Evolutionary conservation across 2,797 vertebrate species (phyloP).

Genomic region (Paramormyrops hopkinsi): DNA sequence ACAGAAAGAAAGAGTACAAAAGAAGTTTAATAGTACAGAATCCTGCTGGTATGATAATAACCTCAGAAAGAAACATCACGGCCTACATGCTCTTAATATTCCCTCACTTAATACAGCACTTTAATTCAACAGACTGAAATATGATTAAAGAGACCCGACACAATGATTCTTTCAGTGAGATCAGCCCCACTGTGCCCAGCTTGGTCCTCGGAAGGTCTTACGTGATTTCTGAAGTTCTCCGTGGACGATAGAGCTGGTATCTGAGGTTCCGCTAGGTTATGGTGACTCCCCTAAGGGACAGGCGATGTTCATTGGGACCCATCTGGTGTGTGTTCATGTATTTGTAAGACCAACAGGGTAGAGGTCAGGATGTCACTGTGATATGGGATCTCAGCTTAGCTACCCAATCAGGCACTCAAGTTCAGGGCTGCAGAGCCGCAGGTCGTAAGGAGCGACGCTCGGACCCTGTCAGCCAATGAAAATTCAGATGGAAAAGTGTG

Average conservation of each 20-base stretch:
- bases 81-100: background rate
- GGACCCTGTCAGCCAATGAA: background rate
- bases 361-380: background rate
- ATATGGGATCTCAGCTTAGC: background rate
- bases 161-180: background rate
- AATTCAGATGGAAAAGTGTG: background rate
- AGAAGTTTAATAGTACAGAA: background rate
- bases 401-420: background rate
- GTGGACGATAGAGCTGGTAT: background rate
- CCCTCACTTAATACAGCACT: background rate
- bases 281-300: background rate
- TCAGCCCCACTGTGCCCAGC: background rate
- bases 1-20: background rate
- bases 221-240: background rate
- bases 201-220: background rate
- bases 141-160: background rate
- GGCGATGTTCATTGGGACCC: background rate
- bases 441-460: background rate
- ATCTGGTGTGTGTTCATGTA: background rate
- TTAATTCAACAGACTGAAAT: background rate
- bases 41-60: background rate
- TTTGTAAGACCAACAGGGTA: background rate
- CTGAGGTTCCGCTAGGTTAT: background rate
- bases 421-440: background rate
- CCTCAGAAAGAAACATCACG: background rate